These are phyloP conservation scores for Metellina segmentata DNA, from an alignment of 2,888 invertebrate species.

Conservation along the genomic window DNA sequence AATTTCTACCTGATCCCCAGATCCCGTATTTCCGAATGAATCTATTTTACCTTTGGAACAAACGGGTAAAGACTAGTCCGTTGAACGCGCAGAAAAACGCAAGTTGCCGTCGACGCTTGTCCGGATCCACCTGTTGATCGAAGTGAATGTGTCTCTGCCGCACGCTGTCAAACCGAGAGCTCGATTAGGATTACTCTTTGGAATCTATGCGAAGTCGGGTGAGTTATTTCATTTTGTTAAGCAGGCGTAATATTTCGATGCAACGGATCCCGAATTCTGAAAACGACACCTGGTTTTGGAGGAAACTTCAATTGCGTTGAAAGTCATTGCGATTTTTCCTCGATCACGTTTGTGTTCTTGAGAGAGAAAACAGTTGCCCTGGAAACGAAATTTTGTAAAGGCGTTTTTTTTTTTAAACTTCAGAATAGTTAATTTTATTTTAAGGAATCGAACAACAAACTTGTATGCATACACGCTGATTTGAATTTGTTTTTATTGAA, in stretches of 20 bases:
- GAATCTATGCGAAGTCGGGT: not conserved
- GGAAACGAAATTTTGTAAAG: too few relatives aligned
- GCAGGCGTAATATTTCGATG: not conserved
- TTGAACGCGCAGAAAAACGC: constrained; percentile 60
- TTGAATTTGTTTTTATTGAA: too few relatives aligned
- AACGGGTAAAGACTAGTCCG: constrained; percentile 71
- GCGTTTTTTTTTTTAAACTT: too few relatives aligned
- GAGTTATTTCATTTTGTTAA: not conserved
- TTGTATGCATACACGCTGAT: too few relatives aligned
- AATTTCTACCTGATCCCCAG: constrained; percentile 17
- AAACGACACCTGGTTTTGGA: too few relatives aligned
- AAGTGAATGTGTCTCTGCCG: not conserved
- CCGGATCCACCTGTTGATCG: constrained; percentile 57
- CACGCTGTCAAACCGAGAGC: not conserved
- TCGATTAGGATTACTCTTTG: constrained; percentile 41
- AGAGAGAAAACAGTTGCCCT: too few relatives aligned
- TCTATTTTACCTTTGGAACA: constrained; percentile 69
- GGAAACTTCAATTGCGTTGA: too few relatives aligned
- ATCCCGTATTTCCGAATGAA: constrained; percentile 43
- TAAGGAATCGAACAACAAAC: too few relatives aligned
- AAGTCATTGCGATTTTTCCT: too few relatives aligned
- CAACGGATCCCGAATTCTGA: too few relatives aligned
- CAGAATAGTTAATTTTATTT: too few relatives aligned
- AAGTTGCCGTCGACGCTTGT: constrained; percentile 65
- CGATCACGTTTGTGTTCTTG: too few relatives aligned